phyloP scores from a whole-genome alignment of 2,888 invertebrate genomes.

The Imbricaverruca yamaguchii region DNA sequence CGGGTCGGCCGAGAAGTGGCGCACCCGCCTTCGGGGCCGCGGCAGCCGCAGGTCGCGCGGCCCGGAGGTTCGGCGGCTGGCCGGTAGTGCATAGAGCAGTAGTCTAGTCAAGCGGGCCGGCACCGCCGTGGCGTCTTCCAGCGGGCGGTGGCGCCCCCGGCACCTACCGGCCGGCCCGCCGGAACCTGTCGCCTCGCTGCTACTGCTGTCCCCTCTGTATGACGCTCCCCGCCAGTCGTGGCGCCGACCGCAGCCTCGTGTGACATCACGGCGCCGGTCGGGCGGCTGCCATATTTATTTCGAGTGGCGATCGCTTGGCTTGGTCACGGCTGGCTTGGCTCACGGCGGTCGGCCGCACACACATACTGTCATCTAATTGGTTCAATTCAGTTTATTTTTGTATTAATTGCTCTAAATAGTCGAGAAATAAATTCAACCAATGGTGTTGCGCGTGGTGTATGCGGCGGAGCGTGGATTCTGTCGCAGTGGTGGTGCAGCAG shows the following conservation, averaged over 20 bases:
- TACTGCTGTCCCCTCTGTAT: too few species aligned
- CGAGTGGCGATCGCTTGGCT: background rate
- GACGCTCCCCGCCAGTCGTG: too few species aligned
- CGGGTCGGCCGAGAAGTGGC: too few species aligned
- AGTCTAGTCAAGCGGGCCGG: conserved; percentile 3
- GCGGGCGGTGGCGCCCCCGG: background rate
- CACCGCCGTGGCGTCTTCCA: background rate
- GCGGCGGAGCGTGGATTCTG: background rate
- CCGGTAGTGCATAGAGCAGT: background rate
- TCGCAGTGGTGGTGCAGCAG: background rate
- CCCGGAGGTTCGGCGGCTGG: background rate
- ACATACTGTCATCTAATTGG: background rate
- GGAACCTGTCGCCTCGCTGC: too few species aligned
- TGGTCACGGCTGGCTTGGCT: background rate
- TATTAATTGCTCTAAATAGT: conserved; percentile 3
- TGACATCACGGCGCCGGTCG: too few species aligned
- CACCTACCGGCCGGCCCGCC: too few species aligned
- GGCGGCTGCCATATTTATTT: too few species aligned
- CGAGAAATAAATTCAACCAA: background rate
- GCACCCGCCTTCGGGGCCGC: too few species aligned
- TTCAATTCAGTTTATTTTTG: conserved; percentile 19
- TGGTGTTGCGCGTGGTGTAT: background rate
- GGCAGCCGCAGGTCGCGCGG: background rate
- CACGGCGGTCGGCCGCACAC: background rate
- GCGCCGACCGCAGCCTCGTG: too few species aligned